Base-by-base conservation (phyloP, 2,797 vertebrate species). In the Schizothorax lantsangensis region DNA sequence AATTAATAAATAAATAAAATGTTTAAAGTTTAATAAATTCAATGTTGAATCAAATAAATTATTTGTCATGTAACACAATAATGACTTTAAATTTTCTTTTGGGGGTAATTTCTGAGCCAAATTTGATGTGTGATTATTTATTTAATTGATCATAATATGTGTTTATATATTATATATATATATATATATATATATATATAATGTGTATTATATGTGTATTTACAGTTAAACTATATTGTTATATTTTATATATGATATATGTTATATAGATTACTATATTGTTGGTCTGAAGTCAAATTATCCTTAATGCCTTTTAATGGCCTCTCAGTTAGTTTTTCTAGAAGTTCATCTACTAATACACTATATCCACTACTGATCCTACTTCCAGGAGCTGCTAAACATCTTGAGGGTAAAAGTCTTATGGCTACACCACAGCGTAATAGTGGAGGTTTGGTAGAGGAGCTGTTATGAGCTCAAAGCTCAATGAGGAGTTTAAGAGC, bases 401-500 rank as follows among this genome's bases (percentile, higher is more conserved):
- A 38, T 49, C 54, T 21, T 47, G 30, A 84, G 72, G 43, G 72
- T 52, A 8, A 75, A 77, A 84, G 54, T 74, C 83, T 52, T 26
- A 64, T 66, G 43, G 26, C 26, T 64, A 47, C 26, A 26, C 23
- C 54, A 17, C 54, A 43, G 36, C 6, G 10, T 77, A 77, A 66
- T 40, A 47, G 83, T 8, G 9, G 14, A 75, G 43, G 72, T 33
- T 64, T 49, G 82, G 8, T 19, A 52, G 59, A 84, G 26, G 19
- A 47, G 40, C 54, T 33, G n/a, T 49, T 38, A 64, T 84, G 57
- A 84, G 43, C 43, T 52, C 43, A 73, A 33, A 40, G 30, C 47
- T 45, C 81, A 77, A 77, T 77, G 72, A 66, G 30, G 38, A 75
- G 71, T 45, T 59, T 21, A 62, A 43, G 38, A 83, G 36, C 57